Base-by-base conservation (phyloP, 2,888 invertebrate genomes). In the Apomyelois bistriatella region DNA sequence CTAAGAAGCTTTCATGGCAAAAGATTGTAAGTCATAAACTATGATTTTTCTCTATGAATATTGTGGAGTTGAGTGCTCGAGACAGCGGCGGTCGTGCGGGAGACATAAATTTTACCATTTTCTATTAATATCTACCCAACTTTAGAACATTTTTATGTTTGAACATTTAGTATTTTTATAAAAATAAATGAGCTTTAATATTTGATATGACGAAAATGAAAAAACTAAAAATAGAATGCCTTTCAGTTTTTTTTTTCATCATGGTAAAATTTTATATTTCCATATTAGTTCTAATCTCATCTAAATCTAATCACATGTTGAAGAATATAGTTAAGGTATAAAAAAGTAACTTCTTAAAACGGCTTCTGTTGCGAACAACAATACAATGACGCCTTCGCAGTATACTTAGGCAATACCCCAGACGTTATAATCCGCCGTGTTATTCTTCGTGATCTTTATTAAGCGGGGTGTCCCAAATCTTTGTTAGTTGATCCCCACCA, bases 21-120 rank as follows among this genome's bases (percentile, higher is more conserved):
- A 78, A 81, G 74, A 84, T 85, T 79, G 83, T 74, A 60, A 60
- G 73, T 70, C 77, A 83, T 87, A 85, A 87, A 88, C 79, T 85
- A 86, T 80, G 79, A 87, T 88, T 84, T 83, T 84, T 76, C 82
- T 77, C 73, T 74, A 79, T 82, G 81, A 82, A 84, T 80, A 82
- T 84, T 79, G 77, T 74, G 74, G 65, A 71, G 75, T 70, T 74
- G 79, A 82, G 81, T 75, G 75, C 72, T 62, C 58, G 58, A 70
- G 74, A 77, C 74, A 77, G 72, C 59, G 60, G 52, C 62, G 61
- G 64, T 58, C 66, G 59, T 58, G 62, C 58, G 61, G 58, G 66
- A 59, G 63, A 66, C 64, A 73, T 77, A 74, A 70, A 72, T 76
- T 69, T 66, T 65, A 9, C 35, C 9, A 36, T 42, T 43, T 52